These are phyloP conservation scores for Zaprionus kolodkinae DNA, from an alignment of 1,140 invertebrate genomes.

Conservation along the genomic window DNA sequence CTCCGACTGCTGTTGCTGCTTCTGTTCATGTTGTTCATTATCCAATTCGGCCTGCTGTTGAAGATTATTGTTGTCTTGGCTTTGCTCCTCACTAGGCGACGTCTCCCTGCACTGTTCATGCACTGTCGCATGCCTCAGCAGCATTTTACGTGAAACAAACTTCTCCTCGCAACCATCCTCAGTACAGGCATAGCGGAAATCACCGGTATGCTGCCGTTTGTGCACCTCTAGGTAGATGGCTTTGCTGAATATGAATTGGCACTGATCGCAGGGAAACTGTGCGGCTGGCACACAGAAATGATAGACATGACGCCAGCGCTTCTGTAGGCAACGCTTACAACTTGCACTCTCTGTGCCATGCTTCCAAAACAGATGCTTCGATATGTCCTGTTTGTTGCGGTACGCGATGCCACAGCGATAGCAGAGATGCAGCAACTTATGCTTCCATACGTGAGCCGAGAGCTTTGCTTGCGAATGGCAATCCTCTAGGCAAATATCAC, in stretches of 20 bases:
- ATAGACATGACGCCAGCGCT: slow-evolving; percentile 95
- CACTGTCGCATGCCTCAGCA: slow-evolving; percentile 88
- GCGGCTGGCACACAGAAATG: slow-evolving; percentile 93
- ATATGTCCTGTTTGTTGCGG: slow-evolving; percentile 93
- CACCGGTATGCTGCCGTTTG: slow-evolving; percentile 90
- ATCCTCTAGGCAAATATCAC: slow-evolving; percentile 93
- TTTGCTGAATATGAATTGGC: slow-evolving; percentile 89
- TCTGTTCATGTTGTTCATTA: slow-evolving; percentile 12
- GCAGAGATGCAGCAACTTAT: slow-evolving; percentile 93
- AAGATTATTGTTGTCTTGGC: background rate
- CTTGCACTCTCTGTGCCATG: slow-evolving; percentile 94
- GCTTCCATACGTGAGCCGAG: slow-evolving; percentile 94
- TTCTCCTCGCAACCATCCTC: slow-evolving; percentile 89
- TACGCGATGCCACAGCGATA: slow-evolving; percentile 94
- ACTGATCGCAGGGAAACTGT: slow-evolving; percentile 92
- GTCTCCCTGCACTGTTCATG: slow-evolving; percentile 75
- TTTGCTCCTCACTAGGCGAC: slow-evolving; percentile 38
- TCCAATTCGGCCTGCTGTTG: background rate
- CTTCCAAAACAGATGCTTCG: slow-evolving; percentile 95
- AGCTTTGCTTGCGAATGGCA: slow-evolving; percentile 89
- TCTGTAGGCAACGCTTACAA: slow-evolving; percentile 93
- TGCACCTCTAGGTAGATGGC: slow-evolving; percentile 93
- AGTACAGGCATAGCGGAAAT: slow-evolving; percentile 89
- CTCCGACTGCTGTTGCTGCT: background rate
- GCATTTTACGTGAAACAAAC: slow-evolving; percentile 92